phyloP scores from a whole-genome alignment of 2,113 vertebrate genomes.

The Planiliza haematocheilus region DNA sequence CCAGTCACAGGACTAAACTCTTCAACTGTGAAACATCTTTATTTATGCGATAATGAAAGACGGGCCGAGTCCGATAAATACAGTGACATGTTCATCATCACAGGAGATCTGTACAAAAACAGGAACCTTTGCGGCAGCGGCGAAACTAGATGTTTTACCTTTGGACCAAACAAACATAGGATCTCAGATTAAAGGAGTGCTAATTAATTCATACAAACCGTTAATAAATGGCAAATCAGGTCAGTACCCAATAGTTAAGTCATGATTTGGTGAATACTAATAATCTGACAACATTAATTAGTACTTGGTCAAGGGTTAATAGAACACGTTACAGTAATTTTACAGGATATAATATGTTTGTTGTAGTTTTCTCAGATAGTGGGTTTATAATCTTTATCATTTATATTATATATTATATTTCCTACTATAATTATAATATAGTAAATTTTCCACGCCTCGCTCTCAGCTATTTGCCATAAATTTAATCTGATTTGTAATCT shows the following conservation, averaged over 20 bases:
- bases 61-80: slow-evolving; percentile 58
- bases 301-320: slow-evolving; percentile 5
- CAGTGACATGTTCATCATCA: slow-evolving; percentile 59
- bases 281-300: slow-evolving; percentile 31
- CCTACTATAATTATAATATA: no score
- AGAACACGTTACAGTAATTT: no score
- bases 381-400: not conserved
- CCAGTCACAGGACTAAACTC: slow-evolving; percentile 6
- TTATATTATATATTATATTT: no score
- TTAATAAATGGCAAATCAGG: slow-evolving; percentile 73
- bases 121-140: slow-evolving; percentile 41
- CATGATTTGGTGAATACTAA: slow-evolving; percentile 35
- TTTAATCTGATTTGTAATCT: slow-evolving; percentile 6
- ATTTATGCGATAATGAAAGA: slow-evolving; percentile 65
- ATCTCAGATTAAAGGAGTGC: slow-evolving; percentile 17
- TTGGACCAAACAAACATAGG: no score
- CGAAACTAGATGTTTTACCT: no score
- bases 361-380: not conserved
- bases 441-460: not conserved
- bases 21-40: slow-evolving; percentile 62
- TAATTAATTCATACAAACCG: slow-evolving; percentile 4
- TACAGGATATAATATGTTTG: no score
- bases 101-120: slow-evolving; percentile 70
- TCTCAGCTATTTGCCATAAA: not conserved
- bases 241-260: slow-evolving; percentile 46